Evolutionary conservation across 1,140 invertebrate genomes (phyloP).

Genomic region (Scaptodrosophila lebanonensis): DNA sequence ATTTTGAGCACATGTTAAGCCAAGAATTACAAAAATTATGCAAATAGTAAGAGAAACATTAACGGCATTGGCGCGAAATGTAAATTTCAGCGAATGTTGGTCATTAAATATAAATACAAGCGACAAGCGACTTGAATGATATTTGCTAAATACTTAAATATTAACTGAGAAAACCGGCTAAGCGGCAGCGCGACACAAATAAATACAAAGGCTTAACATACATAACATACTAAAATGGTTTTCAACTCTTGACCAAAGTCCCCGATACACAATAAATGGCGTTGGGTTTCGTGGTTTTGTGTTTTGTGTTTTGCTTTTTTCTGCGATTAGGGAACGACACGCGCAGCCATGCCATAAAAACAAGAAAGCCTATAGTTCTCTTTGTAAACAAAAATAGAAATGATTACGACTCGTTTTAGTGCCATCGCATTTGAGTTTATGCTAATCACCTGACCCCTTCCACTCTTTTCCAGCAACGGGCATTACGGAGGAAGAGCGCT

Average conservation of each 20-base stretch:
- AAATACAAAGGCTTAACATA: too few relatives aligned
- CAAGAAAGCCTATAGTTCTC: too few relatives aligned
- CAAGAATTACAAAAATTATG: slow-evolving; percentile 18
- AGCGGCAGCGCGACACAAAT: too few relatives aligned
- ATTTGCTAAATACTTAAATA: slow-evolving; percentile 44
- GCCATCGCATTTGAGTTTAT: slow-evolving; percentile 63
- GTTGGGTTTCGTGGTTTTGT: too few relatives aligned
- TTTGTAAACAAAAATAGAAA: slow-evolving; percentile 63
- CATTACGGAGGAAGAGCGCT: slow-evolving; percentile 84
- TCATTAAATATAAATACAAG: too few relatives aligned
- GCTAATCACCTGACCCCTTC: slow-evolving; percentile 66
- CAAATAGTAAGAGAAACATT: slow-evolving; percentile 39
- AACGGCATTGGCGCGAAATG: slow-evolving; percentile 28
- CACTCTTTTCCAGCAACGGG: slow-evolving; percentile 77
- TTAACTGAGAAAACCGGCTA: slow-evolving; percentile 60
- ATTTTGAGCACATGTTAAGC: slow-evolving; percentile 34
- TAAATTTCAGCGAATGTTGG: slow-evolving; percentile 32
- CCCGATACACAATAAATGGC: too few relatives aligned
- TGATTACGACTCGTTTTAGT: too few relatives aligned
- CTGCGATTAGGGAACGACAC: too few relatives aligned
- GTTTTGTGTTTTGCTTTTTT: too few relatives aligned
- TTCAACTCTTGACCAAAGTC: too few relatives aligned
- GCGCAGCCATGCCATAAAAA: too few relatives aligned
- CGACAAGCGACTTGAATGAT: slow-evolving; percentile 31
- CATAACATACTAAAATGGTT: too few relatives aligned